Evolutionary conservation across 2,888 invertebrate species (phyloP).

Genomic region (Acanthosoma haemorrhoidale): DNA sequence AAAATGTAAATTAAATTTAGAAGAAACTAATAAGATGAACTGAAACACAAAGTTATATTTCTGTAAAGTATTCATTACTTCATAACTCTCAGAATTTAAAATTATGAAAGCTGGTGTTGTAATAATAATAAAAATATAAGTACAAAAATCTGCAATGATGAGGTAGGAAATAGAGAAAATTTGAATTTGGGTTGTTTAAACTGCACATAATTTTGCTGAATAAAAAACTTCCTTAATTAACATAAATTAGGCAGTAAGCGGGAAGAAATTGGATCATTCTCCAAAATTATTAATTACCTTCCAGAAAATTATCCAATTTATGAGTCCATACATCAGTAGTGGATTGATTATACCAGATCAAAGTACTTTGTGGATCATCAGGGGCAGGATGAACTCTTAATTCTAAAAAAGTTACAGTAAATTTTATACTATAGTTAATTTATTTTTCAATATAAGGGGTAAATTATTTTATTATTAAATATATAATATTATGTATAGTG

Average conservation of each 20-base stretch:
- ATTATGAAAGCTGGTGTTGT: too few relatives aligned
- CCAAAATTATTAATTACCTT: slow-evolving; percentile 55
- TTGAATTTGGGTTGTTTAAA: not conserved
- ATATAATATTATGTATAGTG: not conserved
- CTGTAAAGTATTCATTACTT: too few relatives aligned
- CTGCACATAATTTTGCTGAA: not conserved
- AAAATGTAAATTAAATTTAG: too few relatives aligned
- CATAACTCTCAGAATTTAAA: too few relatives aligned
- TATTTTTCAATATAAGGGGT: not conserved
- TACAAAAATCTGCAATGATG: not conserved
- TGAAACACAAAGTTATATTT: too few relatives aligned
- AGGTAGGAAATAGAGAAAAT: not conserved
- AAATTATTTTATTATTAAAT: not conserved
- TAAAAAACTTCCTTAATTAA: not conserved
- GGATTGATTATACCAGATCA: slow-evolving; percentile 87
- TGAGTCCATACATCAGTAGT: slow-evolving; percentile 76
- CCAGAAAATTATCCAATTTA: slow-evolving; percentile 67
- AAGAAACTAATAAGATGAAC: too few relatives aligned
- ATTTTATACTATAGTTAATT: not conserved
- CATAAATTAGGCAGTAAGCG: not conserved
- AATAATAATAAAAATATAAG: not conserved
- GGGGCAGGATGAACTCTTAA: slow-evolving; percentile 33
- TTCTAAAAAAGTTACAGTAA: slow-evolving; percentile 18
- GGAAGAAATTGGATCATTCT: not conserved
- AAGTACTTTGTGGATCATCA: slow-evolving; percentile 85